Evolutionary conservation across 2,113 vertebrate genomes (phyloP).

Genomic region (Planiliza haematocheilus): DNA sequence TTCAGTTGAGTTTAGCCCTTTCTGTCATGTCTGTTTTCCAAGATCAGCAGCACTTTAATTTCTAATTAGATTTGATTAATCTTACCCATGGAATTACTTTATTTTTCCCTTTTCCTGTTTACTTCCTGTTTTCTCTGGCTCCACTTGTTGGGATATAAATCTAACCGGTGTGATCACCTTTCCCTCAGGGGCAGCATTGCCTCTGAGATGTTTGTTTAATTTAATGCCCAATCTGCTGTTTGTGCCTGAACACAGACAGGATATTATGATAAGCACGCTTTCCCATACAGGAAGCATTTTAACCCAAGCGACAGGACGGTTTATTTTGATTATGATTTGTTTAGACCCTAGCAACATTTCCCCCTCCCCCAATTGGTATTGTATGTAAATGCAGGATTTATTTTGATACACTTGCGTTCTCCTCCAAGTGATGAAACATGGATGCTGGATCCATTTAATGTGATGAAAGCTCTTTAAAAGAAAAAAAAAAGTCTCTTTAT

Average conservation of each 20-base stretch:
- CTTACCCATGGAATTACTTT: neutral
- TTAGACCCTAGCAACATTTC: slow-evolving; percentile 51
- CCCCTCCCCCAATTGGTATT: slow-evolving; percentile 47
- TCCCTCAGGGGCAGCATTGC: neutral
- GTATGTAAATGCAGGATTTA: slow-evolving; percentile 68
- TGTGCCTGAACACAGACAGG: slow-evolving; percentile 57
- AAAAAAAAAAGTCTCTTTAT: slow-evolving; percentile 28
- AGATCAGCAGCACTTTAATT: neutral
- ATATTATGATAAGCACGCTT: slow-evolving; percentile 65
- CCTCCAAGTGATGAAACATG: slow-evolving; percentile 55
- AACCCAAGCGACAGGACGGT: slow-evolving; percentile 46
- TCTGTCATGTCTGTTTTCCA: neutral
- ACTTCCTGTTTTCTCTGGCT: slow-evolving; percentile 4
- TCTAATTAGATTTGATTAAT: no score
- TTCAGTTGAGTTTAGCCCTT: neutral
- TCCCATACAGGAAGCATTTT: slow-evolving; percentile 75
- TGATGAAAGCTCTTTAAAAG: slow-evolving; percentile 37
- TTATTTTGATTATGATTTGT: slow-evolving; percentile 71
- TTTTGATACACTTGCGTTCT: slow-evolving; percentile 53
- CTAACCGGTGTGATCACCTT: slow-evolving; percentile 11
- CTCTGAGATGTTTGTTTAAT: slow-evolving; percentile 48
- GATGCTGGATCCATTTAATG: slow-evolving; percentile 46
- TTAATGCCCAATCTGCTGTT: slow-evolving; percentile 52
- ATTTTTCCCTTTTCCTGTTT: neutral
- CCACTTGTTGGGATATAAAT: slow-evolving; percentile 22